Evolutionary conservation across 2,797 vertebrate genomes (phyloP).

Genomic region (Petrocephalus schoutedeni): DNA sequence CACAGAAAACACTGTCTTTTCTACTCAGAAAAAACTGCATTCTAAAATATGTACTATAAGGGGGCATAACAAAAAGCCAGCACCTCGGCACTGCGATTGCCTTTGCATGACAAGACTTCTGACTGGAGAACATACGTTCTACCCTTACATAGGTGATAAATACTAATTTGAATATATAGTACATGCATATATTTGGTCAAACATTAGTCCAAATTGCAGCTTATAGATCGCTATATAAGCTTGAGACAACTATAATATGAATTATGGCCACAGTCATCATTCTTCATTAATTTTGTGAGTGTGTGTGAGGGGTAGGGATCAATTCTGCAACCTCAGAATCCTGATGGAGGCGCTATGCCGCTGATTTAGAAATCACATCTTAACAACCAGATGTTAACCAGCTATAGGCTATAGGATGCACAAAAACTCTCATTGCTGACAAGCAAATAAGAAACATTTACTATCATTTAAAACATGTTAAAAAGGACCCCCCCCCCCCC

Average conservation of each 20-base stretch:
- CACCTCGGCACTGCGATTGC: not conserved
- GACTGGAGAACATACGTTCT: not conserved
- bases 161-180: not conserved
- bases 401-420: not conserved
- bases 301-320: not conserved
- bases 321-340: not conserved
- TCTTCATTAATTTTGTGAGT: not conserved
- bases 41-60: not conserved
- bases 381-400: not conserved
- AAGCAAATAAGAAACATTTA: not conserved
- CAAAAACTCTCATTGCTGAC: not conserved
- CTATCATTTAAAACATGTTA: not conserved
- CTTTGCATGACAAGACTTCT: not conserved
- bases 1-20: not conserved
- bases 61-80: not conserved
- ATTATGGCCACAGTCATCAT: not conserved
- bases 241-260: not conserved
- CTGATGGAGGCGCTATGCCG: not conserved
- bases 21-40: not conserved
- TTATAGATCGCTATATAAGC: not conserved
- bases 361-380: not conserved
- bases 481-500: conserved; percentile 30
- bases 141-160: not conserved
- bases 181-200: not conserved
- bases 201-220: not conserved